Evolutionary conservation across 2,113 vertebrate species (phyloP), one percentile per base, ranked within the genome.

Genomic region (Pimephales promelas): DNA sequence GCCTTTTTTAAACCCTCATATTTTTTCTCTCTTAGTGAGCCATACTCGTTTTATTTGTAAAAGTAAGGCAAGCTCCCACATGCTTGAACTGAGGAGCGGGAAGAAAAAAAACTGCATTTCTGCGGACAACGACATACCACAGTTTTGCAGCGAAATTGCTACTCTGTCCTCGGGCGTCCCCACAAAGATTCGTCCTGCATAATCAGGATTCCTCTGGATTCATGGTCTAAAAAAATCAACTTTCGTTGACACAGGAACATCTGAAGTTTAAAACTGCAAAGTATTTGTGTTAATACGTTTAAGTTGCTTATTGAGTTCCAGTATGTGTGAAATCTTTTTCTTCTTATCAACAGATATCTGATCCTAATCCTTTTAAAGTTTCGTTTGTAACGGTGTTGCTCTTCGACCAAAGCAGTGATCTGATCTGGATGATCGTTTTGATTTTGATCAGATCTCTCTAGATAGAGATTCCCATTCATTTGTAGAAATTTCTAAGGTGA

Each of bases 111-210:
- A 84, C 36, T 22, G 59, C 74, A 78, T 87, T 84, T 84, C 57
- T 84, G 71, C 49, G 52, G 82, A 70, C 81, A 49, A 11, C 20
- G 45, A 62, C 84, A 86, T 86, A 81, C 77, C 81, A 85, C 28
- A 36, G 24, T 82, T 82, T 28, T 79, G 74, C 43, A 47, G 64
- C 24, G 56, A 73, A 73, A 84, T 52, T 77, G 73, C 61, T 71
- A 57, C 40, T 84, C 54, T 82, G 31, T 76, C 47, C 45, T 73
- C n/a, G 84, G 59, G 59, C 45, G 73, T 52, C 26, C 24, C 34
- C 49, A 11, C 61, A 85, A 49, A 57, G 72, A 61, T 56, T 56
- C 56, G 20, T 47, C 62, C 31, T 76, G 72, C 73, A 64, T 59
- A 76, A 59, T 72, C n/a, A 57, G 71, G 26, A 82, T 81, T 59